phyloP scores from a whole-genome alignment of 2,797 vertebrate species.

The Florisuga fusca region DNA sequence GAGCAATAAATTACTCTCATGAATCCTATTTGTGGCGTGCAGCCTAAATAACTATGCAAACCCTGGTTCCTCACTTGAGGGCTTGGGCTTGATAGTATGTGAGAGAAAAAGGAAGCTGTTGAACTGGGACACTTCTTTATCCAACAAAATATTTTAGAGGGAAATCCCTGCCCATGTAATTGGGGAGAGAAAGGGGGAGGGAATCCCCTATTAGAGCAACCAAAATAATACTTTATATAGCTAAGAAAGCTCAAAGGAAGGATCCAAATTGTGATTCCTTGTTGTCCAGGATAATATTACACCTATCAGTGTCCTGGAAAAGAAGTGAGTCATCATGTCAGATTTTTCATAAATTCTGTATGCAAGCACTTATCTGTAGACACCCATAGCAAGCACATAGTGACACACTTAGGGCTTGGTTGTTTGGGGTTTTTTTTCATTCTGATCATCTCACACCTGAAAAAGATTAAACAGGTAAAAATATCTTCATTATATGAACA shows the following conservation, averaged over 20 bases:
- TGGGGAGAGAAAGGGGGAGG: neutral
- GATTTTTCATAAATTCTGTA: neutral
- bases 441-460: neutral
- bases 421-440: neutral
- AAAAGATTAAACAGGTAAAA: slow-evolving; percentile 4
- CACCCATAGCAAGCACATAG: neutral
- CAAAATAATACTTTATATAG: neutral
- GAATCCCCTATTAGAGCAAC: neutral
- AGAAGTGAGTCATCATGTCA: neutral
- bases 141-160: slow-evolving; percentile 29
- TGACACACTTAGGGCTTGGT: neutral
- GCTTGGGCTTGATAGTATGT: neutral
- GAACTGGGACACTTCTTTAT: neutral
- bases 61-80: neutral
- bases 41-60: neutral
- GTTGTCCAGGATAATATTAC: neutral
- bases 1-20: slow-evolving; percentile 18
- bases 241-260: slow-evolving; percentile 1
- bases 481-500: neutral
- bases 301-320: neutral
- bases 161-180: slow-evolving; percentile 33
- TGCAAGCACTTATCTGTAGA: neutral
- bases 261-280: slow-evolving; percentile 34
- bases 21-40: neutral
- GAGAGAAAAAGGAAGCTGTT: neutral